A percentile compares a stretch with the other conserved stretches of the same genome.
Evolutionary conservation across 1,140 invertebrate genomes (phyloP).

Genomic region (Plodia interpunctella): DNA sequence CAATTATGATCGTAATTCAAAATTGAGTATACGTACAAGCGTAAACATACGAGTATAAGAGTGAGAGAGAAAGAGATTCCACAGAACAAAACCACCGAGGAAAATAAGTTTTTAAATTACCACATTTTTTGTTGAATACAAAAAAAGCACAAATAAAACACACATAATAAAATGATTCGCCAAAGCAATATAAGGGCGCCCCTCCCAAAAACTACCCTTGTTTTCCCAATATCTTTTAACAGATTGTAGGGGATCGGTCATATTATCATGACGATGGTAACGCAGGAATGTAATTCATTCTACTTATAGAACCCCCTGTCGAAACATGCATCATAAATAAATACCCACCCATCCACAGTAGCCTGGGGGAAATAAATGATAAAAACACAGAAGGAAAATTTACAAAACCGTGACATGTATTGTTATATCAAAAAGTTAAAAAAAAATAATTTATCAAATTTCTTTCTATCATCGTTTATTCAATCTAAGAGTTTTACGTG

Average conservation of each 20-base stretch:
- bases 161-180: not conserved
- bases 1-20: too few relatives aligned
- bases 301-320: not conserved
- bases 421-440: too few relatives aligned
- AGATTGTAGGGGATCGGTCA: slow-evolving; percentile 5
- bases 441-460: too few relatives aligned
- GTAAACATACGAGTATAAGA: too few relatives aligned
- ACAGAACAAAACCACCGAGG: too few relatives aligned
- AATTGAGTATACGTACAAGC: too few relatives aligned
- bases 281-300: slow-evolving; percentile 5
- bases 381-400: not conserved
- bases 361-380: not conserved
- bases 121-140: too few relatives aligned
- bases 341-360: not conserved
- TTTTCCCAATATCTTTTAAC: slow-evolving; percentile 6
- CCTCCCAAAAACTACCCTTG: slow-evolving; percentile 1
- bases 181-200: not conserved
- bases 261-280: slow-evolving; percentile 2
- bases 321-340: slow-evolving; percentile 5
- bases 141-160: not conserved
- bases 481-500: too few relatives aligned
- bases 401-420: not conserved
- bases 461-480: too few relatives aligned
- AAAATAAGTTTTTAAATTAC: too few relatives aligned
- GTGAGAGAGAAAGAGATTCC: too few relatives aligned